phyloP scores from a whole-genome alignment of 2,797 vertebrate genomes.

The Syndactyla subalaris region DNA sequence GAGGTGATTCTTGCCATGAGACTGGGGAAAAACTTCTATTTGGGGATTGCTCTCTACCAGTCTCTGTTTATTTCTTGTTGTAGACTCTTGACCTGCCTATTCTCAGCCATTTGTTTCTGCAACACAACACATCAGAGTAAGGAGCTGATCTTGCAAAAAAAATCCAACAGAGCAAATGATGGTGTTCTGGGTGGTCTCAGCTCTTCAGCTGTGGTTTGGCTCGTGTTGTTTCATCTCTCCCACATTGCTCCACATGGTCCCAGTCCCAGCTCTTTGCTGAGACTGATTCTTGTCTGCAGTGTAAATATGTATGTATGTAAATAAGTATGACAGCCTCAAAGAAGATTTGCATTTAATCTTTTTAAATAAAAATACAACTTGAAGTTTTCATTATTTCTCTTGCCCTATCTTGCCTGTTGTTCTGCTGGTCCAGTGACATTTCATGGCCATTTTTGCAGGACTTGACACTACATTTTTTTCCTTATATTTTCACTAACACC shows the following conservation, averaged over 20 bases:
- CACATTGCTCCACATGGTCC: neutral
- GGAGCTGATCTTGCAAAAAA: neutral
- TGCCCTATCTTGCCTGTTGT: neutral
- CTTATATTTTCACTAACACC: neutral
- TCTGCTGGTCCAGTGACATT: neutral
- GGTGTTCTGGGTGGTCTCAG: neutral
- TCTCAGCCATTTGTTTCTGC: neutral
- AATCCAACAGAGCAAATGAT: neutral
- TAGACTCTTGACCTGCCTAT: neutral
- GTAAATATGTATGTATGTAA: neutral
- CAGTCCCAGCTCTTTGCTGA: neutral
- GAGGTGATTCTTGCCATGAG: neutral
- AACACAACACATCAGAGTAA: neutral
- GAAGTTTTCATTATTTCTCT: neutral
- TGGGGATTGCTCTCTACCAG: neutral
- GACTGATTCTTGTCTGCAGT: neutral
- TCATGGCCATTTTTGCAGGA: neutral
- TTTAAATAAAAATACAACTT: neutral
- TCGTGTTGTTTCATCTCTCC: neutral
- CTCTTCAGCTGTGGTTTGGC: neutral
- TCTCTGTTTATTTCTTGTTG: neutral
- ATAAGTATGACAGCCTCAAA: neutral
- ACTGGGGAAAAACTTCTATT: neutral
- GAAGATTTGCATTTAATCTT: neutral
- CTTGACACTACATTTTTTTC: neutral